Percentiles rank a stretch among this genome's conserved stretches.
These are phyloP conservation scores for Chelmon rostratus DNA, from an alignment of 2,797 vertebrate species.

Conservation along the genomic window DNA sequence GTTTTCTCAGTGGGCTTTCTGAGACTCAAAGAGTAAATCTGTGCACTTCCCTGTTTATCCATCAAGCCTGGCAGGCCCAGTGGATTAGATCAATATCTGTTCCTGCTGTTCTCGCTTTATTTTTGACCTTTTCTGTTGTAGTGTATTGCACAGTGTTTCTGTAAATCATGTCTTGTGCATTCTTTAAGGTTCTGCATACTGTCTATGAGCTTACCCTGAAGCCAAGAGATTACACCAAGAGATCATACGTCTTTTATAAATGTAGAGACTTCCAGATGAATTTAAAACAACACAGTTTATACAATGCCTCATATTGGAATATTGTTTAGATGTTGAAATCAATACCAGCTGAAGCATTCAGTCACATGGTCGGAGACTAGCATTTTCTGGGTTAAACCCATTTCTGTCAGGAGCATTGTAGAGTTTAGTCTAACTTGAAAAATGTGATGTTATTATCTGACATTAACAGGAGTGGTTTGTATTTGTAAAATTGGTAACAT, in stretches of 20 bases:
- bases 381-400: not conserved
- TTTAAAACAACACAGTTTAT: not conserved
- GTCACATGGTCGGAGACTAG: not conserved
- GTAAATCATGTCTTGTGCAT: slow-evolving; percentile 2
- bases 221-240: not conserved
- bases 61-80: slow-evolving; percentile 41
- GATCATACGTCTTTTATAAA: not conserved
- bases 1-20: slow-evolving; percentile 61
- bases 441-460: too few species aligned
- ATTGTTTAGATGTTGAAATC: not conserved
- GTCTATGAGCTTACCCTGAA: not conserved
- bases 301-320: not conserved
- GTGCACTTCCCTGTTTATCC: slow-evolving; percentile 51
- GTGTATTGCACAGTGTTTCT: not conserved
- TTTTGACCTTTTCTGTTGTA: slow-evolving; percentile 1
- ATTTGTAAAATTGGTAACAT: not conserved
- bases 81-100: slow-evolving; percentile 35
- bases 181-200: not conserved
- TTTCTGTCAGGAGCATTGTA: not conserved
- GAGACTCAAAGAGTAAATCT: slow-evolving; percentile 60
- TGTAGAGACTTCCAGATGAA: not conserved
- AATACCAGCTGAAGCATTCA: not conserved
- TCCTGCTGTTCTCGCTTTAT: slow-evolving; percentile 24
- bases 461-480: not conserved
- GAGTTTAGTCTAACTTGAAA: not conserved